Base-by-base conservation (phyloP, 1,140 invertebrate genomes). In the Drosophila azteca region DNA sequence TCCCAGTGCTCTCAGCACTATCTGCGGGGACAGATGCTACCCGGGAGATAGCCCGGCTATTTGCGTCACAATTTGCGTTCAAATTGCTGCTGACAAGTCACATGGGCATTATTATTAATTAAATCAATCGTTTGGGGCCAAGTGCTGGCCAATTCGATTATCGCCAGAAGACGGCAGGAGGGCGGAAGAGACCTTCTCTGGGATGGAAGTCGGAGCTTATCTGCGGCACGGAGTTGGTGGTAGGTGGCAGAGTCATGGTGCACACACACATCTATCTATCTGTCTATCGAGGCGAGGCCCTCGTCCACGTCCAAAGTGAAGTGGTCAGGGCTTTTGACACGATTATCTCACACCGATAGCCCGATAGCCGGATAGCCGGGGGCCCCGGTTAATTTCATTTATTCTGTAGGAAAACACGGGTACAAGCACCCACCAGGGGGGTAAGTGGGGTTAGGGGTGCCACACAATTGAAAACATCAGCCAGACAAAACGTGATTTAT, bases 31-130 rank as follows among this genome's bases (percentile, higher is more conserved):
- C 35, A 73, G 83, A 85, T 87, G 65, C 82, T 71, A 75, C 65
- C 62, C n/a, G 8, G 46, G 5, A 60, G 82, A 87, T 83, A 79
- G 26, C 55, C 22, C 5, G 26, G 31, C 45, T 57, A 76, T 71
- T 88, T 88, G 76, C 83, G 83, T 88, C 83, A 88, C 50, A 50
- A 69, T 46, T 13, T 61, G 45, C 45, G 59, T 41, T 45, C 15
- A 58, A 67, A 72, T 76, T 68, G 61, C 17, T 62, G 22, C 43
- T 69, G 73, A 82, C 79, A 79, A 84, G 83, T 88, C 82, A 88
- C 83, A 88, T 87, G 79, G 64, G 52, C 75, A 88, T 88, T 71
- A 71, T 79, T 88, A 88, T 88, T 88, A 88, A 88, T 88, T 88
- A 89, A 88, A 88, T 88, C 76, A 87, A 55, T 64, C 39, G 22